A percentile compares a stretch with the other conserved stretches of the same genome.
phyloP scores from a whole-genome alignment of 92 coral and sea anemone species.

The Galaxea fascicularis region DNA sequence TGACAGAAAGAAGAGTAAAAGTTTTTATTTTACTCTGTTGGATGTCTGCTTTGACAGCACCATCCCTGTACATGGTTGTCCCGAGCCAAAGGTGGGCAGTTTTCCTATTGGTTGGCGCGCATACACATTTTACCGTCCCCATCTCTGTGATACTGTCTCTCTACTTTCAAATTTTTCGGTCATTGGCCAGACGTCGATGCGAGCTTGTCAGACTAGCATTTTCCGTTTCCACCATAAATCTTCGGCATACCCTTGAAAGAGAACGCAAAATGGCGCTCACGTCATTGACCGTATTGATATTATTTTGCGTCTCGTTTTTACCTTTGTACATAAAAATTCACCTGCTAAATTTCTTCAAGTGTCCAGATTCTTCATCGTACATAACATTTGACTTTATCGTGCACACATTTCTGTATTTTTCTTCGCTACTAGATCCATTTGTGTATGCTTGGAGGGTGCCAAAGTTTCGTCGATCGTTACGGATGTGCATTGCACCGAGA shows the following conservation, averaged over 20 bases:
- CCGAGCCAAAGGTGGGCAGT: constrained; percentile 5
- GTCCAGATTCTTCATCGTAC: background rate
- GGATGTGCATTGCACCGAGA: background rate
- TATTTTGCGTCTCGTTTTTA: constrained; percentile 5
- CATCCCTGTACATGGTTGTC: background rate
- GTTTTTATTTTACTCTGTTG: background rate
- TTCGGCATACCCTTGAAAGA: constrained; percentile 4
- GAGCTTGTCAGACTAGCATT: background rate
- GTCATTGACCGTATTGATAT: background rate
- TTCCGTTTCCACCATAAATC: background rate
- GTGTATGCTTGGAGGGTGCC: constrained; percentile 30
- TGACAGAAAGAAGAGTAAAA: background rate
- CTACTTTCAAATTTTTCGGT: constrained; percentile 19
- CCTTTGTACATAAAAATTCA: too few species aligned
- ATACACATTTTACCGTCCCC: constrained; percentile 21
- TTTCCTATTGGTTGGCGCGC: background rate
- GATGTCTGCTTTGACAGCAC: background rate
- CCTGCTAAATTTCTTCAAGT: constrained; percentile 21
- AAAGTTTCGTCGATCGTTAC: constrained; percentile 14
- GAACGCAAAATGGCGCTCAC: constrained; percentile 20
- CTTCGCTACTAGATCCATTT: constrained; percentile 10
- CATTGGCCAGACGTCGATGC: background rate
- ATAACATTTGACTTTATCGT: background rate
- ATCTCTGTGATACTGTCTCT: background rate
- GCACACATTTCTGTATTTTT: constrained; percentile 5